Evolutionary conservation across 2,888 invertebrate species (phyloP), one percentile per base, ranked within the genome.

Genomic region (Agonum fuliginosum): DNA sequence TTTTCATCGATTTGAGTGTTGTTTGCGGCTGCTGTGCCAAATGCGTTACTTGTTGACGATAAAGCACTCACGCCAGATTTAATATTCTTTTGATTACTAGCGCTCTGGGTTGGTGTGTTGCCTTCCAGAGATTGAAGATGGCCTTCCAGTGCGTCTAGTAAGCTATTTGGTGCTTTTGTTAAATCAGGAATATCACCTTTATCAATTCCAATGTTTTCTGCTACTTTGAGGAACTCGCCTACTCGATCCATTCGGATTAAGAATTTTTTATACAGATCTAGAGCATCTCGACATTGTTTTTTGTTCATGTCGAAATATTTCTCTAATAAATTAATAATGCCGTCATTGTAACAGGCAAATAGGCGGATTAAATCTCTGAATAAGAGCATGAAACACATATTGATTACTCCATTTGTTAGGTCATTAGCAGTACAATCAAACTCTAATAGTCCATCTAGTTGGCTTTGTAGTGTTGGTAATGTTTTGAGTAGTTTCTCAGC

Each of bases 271-370:
- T 99, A 99, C 84, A 98, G 92, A 87, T 99, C 99, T 87, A 99
- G 91, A 82, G 98, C 99, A 85, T 99, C 99, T 81, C 97, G 93
- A 85, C 97, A 97, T 87, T 98, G 97, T 88, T 99, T 99, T 88
- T 99, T 99, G 89, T 98, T 99, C 98, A 99, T 98, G 87, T 98
- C 98, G 88, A 99, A 99, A 89, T 97, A 99, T 88, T 99, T 99
- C 89, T 99, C 99, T 88, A 99, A 89, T 81, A 99, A 91, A 89
- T 99, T 99, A 83, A 99, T 99, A 82, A 99, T 97, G 81, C 99
- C 99, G 88, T 99, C 99, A 89, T 99, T 99, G 90, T 99, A 99
- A 88, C 99, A 98, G 79, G 99, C 99, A 89, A 99, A 99, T 79
- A 94, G 88, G 79, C 99, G 93, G 86, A 99, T 99, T 86, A 99